phyloP scores from a whole-genome alignment of 2,888 invertebrate genomes.

The Drosophila leonis region DNA sequence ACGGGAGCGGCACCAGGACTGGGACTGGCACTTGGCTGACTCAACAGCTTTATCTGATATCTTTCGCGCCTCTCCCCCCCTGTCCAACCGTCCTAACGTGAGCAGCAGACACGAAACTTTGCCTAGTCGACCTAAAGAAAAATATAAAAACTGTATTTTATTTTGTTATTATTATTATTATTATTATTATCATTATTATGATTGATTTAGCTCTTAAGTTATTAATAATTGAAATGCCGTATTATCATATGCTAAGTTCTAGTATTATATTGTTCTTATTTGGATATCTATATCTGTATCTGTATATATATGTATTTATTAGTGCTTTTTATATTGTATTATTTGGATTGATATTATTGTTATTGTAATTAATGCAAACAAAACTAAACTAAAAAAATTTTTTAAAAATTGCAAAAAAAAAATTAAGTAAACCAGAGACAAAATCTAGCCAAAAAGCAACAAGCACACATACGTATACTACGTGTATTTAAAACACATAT shows the following conservation, averaged over 20 bases:
- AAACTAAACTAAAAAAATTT: too few relatives aligned
- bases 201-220: slow-evolving; percentile 43
- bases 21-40: slow-evolving; percentile 6
- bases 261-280: slow-evolving; percentile 27
- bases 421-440: slow-evolving; percentile 1
- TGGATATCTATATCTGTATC: slow-evolving; percentile 7
- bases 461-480: slow-evolving; percentile 42
- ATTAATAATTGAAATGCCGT: slow-evolving; percentile 47
- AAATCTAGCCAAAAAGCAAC: slow-evolving; percentile 47
- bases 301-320: slow-evolving; percentile 29
- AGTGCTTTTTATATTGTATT: slow-evolving; percentile 35
- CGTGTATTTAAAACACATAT: slow-evolving; percentile 19
- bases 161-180: slow-evolving; percentile 13
- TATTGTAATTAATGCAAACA: slow-evolving; percentile 42
- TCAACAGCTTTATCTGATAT: neutral
- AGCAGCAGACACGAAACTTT: slow-evolving; percentile 28
- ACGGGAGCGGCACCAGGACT: neutral
- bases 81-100: neutral
- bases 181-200: too few relatives aligned
- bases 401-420: neutral
- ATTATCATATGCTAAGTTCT: slow-evolving; percentile 51
- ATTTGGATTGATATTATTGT: slow-evolving; percentile 55
- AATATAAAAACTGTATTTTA: slow-evolving; percentile 7
- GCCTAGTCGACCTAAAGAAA: slow-evolving; percentile 37
- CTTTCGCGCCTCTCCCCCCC: neutral